Conservation (phyloP, 1,140 invertebrate genomes). For the Arion vulgaris region DNA sequence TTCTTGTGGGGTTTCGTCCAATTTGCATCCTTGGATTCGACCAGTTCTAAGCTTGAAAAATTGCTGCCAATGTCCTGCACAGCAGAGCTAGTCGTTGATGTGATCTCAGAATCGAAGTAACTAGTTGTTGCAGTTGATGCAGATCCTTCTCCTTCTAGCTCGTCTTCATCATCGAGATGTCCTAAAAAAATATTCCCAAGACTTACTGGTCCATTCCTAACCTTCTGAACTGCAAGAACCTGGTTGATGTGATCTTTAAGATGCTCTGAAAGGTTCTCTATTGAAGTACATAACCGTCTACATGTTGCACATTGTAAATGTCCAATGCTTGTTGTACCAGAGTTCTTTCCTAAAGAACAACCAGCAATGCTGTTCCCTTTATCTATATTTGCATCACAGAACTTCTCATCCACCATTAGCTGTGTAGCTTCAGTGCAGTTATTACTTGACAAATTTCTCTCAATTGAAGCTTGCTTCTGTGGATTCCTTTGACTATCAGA, state of each 20-base stretch:
- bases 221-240: conserved; percentile 30
- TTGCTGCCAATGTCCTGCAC: background rate
- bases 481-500: background rate
- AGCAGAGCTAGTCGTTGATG: conserved; percentile 1
- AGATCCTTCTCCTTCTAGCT: background rate
- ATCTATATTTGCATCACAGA: background rate
- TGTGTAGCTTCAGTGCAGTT: background rate
- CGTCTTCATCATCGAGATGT: conserved; percentile 8
- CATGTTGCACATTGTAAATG: background rate
- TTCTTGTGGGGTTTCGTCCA: conserved; percentile 23
- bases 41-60: background rate
- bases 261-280: background rate
- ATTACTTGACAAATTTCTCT: background rate
- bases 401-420: background rate
- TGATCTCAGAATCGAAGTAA: conserved; percentile 27
- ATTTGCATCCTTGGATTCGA: background rate
- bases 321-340: background rate
- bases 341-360: background rate
- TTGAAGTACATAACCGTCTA: background rate
- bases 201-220: conserved; percentile 16
- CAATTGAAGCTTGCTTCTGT: background rate
- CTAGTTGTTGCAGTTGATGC: conserved; percentile 6
- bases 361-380: background rate
- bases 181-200: conserved; percentile 17
- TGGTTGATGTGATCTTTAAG: conserved; percentile 26